phyloP scores from a whole-genome alignment of 2,797 vertebrate genomes.

The Psittacula derbiana region DNA sequence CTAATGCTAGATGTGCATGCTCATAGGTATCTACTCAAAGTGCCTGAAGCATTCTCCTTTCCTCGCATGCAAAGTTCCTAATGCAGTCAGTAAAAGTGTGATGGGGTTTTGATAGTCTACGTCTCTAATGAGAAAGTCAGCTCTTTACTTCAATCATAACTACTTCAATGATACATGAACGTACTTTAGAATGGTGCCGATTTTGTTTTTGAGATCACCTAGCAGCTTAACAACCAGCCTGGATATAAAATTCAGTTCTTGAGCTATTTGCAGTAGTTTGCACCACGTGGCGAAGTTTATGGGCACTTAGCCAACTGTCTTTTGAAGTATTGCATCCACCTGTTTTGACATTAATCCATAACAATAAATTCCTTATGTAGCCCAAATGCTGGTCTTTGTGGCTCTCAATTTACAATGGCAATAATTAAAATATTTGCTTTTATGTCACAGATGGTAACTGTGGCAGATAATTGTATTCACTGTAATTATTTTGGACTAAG shows the following conservation, averaged over 20 bases:
- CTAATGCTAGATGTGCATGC: neutral
- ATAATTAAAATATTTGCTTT: slow-evolving; percentile 62
- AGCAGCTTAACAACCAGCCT: neutral
- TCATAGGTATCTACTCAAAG: neutral
- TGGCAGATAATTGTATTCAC: slow-evolving; percentile 34
- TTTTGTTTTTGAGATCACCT: slow-evolving; percentile 1
- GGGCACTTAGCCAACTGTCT: neutral
- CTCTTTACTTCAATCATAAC: neutral
- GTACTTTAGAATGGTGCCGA: neutral
- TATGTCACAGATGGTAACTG: slow-evolving; percentile 50
- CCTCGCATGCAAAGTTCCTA: neutral
- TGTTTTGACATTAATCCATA: slow-evolving; percentile 17
- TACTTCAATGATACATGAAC: slow-evolving; percentile 33
- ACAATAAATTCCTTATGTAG: slow-evolving; percentile 25
- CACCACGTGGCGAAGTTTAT: neutral
- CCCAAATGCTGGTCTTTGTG: neutral
- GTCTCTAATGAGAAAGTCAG: slow-evolving; percentile 19
- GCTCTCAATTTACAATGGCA: slow-evolving; percentile 26
- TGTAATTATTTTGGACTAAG: slow-evolving; percentile 53
- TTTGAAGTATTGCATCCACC: slow-evolving; percentile 11
- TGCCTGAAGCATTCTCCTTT: neutral
- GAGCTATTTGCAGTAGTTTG: neutral
- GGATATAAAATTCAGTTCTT: neutral
- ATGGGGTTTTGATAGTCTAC: slow-evolving; percentile 13
- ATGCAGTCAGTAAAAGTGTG: neutral